Percentiles rank a stretch among this genome's conserved stretches.
phyloP scores from a whole-genome alignment of 2,113 vertebrate genomes.

The Trematomus loennbergii region DNA sequence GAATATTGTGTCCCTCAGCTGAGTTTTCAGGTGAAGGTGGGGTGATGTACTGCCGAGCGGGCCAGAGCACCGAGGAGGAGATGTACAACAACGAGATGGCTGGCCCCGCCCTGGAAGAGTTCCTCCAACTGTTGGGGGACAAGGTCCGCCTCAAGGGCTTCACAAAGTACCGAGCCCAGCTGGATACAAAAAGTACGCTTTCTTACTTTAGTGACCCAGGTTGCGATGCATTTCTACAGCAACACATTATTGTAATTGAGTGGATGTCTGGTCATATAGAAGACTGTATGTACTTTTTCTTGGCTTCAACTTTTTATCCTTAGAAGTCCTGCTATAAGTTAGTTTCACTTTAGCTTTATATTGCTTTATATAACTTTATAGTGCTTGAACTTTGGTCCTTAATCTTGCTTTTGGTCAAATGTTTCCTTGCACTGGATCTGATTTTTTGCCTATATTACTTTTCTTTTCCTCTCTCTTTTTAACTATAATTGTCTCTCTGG shows the following conservation, averaged over 20 bases:
- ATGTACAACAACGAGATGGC: constrained; percentile 98
- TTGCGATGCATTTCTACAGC: constrained; percentile 1
- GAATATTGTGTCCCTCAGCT: constrained; percentile 80
- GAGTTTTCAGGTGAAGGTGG: constrained; percentile 96
- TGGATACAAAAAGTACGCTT: constrained; percentile 93
- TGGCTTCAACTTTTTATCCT: not conserved
- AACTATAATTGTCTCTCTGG: not conserved
- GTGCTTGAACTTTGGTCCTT: constrained; percentile 34
- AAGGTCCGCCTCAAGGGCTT: constrained; percentile 95
- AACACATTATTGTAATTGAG: not conserved
- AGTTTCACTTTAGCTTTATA: constrained; percentile 19
- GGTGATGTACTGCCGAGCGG: constrained; percentile 95
- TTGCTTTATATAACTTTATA: constrained; percentile 4
- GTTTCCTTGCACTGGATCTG: not conserved
- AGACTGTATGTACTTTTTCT: not conserved
- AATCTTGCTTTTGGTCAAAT: constrained; percentile 3
- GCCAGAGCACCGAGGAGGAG: constrained; percentile 95
- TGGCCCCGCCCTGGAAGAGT: constrained; percentile 93
- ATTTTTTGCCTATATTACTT: not conserved
- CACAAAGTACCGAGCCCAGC: constrained; percentile 94
- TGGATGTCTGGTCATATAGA: not conserved
- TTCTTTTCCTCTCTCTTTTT: not conserved
- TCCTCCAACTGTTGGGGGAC: constrained; percentile 94
- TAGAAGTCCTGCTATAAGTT: not conserved
- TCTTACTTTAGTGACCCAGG: not conserved